Evolutionary conservation across 2,888 invertebrate species (phyloP).

Genomic region (Gisinianus flammeolus): DNA sequence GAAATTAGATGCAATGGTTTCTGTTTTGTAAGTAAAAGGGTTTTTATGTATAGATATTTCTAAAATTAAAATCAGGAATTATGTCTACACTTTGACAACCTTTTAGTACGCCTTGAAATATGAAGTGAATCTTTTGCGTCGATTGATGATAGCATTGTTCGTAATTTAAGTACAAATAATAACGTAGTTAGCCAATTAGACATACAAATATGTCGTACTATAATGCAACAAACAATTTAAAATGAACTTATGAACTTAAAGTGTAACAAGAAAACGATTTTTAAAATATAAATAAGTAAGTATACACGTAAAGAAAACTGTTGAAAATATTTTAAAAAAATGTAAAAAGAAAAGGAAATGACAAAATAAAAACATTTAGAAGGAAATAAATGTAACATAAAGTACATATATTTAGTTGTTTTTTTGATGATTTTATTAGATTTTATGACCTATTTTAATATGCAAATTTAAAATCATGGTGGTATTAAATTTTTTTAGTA

Average conservation of each 20-base stretch:
- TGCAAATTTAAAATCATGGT: no score
- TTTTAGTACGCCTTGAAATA: conserved; percentile 19
- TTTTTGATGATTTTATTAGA: no score
- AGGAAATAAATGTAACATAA: neutral
- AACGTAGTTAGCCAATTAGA: conserved; percentile 42
- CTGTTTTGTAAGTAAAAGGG: conserved; percentile 23
- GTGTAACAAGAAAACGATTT: no score
- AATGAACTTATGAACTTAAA: neutral
- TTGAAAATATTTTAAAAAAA: neutral
- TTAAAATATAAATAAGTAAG: neutral
- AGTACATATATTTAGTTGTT: no score
- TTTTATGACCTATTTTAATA: no score
- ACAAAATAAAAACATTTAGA: neutral
- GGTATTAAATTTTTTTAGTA: no score
- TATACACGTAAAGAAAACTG: neutral
- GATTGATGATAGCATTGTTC: conserved; percentile 43
- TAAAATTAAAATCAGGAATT: no score
- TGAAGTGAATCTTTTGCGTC: conserved; percentile 24
- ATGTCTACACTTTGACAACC: neutral
- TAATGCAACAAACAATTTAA: neutral
- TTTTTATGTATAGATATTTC: conserved; percentile 18
- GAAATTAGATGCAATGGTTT: conserved; percentile 26
- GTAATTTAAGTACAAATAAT: conserved; percentile 49
- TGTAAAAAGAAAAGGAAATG: neutral
- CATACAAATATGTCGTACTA: neutral